Conservation (phyloP, 2,113 vertebrate species). For the Ptyas mucosa region DNA sequence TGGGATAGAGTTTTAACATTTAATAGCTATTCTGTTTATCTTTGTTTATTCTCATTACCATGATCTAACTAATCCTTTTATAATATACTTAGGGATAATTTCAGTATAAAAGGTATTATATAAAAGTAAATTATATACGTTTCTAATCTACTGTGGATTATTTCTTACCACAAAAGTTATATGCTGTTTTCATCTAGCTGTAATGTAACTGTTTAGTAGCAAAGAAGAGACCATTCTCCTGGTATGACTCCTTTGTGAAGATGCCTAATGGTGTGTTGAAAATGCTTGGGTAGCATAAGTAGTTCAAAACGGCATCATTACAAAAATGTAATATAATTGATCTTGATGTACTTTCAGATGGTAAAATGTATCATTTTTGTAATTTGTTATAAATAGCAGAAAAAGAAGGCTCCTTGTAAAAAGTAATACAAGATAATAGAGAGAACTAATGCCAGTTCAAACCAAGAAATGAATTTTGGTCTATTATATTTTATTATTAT, state of each 20-base stretch:
- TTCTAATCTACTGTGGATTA: slow-evolving; percentile 28
- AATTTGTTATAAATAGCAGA: neutral
- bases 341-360: neutral
- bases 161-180: neutral
- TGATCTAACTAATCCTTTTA: slow-evolving; percentile 51
- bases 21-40: slow-evolving; percentile 46
- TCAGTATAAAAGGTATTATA: slow-evolving; percentile 36
- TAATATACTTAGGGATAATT: slow-evolving; percentile 57
- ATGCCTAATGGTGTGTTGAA: neutral
- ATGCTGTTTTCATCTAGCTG: slow-evolving; percentile 14
- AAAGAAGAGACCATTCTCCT: neutral
- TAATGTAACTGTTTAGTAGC: neutral
- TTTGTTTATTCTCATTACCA: slow-evolving; percentile 8
- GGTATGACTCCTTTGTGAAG: slow-evolving; percentile 2
- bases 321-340: neutral
- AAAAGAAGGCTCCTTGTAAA: neutral
- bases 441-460: neutral
- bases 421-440: neutral
- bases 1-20: slow-evolving; percentile 44
- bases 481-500: neutral
- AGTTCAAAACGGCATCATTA: slow-evolving; percentile 12
- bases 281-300: slow-evolving; percentile 8
- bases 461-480: neutral
- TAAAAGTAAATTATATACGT: slow-evolving; percentile 42
- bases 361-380: neutral